Conservation (phyloP, 2,797 vertebrate genomes). For the Florisuga fusca region DNA sequence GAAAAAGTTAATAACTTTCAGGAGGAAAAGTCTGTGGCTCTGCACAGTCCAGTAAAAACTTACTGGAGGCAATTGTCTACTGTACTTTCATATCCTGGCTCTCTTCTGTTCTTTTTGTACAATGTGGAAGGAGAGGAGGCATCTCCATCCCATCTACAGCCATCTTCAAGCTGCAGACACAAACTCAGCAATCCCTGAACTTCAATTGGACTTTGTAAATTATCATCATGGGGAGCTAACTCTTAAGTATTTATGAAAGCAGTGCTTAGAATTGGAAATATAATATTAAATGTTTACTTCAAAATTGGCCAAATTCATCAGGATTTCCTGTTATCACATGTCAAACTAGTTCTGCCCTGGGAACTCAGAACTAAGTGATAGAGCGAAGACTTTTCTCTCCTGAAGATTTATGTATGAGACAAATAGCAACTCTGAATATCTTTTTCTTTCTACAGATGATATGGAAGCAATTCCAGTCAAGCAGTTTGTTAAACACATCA, state of each 20-base stretch:
- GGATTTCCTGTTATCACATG: background rate
- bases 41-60: background rate
- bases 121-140: background rate
- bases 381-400: background rate
- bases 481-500: slow-evolving; percentile 95
- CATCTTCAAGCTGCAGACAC: background rate
- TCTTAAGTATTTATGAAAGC: background rate
- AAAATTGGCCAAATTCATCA: background rate
- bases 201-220: slow-evolving; percentile 2
- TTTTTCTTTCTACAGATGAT: slow-evolving; percentile 87
- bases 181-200: background rate
- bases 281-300: background rate
- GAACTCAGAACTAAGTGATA: background rate
- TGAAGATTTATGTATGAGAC: background rate
- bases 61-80: background rate
- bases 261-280: background rate
- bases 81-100: background rate
- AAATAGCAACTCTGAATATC: slow-evolving; percentile 38
- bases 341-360: background rate
- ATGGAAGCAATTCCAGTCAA: slow-evolving; percentile 96
- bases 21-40: background rate
- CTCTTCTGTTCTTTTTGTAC: background rate
- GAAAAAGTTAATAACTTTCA: background rate
- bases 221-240: background rate
- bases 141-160: background rate